These are phyloP conservation scores for Daubentonia madagascariensis DNA, from an alignment of 2,113 vertebrate genomes.

Conservation along the genomic window DNA sequence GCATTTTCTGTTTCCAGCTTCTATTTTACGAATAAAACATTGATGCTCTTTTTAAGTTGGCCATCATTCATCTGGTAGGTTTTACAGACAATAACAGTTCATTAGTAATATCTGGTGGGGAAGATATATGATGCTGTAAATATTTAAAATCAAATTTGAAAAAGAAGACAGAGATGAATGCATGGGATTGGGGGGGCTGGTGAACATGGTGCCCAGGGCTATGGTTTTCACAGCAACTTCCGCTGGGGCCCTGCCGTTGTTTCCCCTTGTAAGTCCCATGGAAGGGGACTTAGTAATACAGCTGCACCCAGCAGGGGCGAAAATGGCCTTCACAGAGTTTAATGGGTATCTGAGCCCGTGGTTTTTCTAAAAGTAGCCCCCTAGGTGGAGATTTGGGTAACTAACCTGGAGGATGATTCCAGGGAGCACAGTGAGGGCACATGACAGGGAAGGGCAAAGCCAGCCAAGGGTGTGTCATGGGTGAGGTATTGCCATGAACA, in stretches of 20 bases:
- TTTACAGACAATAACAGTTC: conserved; percentile 98
- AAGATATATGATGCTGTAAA: conserved; percentile 99
- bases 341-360: background rate
- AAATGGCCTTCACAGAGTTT: background rate
- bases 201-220: conserved; percentile 84
- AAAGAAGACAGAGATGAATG: conserved; percentile 99
- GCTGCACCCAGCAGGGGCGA: background rate
- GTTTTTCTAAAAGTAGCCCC: background rate
- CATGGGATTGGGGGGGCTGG: conserved; percentile 62
- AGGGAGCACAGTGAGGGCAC: background rate
- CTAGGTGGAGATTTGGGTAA: background rate
- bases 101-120: conserved; percentile 96
- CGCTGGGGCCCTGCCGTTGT: conserved; percentile 55
- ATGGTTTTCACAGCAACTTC: conserved; percentile 72
- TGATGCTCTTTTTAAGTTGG: conserved; percentile 96
- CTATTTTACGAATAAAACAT: conserved; percentile 99
- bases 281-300: conserved; percentile 16
- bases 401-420: background rate
- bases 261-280: conserved; percentile 73
- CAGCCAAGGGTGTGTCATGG: background rate
- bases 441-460: background rate
- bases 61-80: conserved; percentile 96
- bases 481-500: accelerated
- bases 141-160: conserved; percentile 99
- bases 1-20: conserved; percentile 88